Evolutionary conservation across 2,888 invertebrate genomes (phyloP), one percentile per base, ranked within the genome.

Genomic region (Chesias legatella): DNA sequence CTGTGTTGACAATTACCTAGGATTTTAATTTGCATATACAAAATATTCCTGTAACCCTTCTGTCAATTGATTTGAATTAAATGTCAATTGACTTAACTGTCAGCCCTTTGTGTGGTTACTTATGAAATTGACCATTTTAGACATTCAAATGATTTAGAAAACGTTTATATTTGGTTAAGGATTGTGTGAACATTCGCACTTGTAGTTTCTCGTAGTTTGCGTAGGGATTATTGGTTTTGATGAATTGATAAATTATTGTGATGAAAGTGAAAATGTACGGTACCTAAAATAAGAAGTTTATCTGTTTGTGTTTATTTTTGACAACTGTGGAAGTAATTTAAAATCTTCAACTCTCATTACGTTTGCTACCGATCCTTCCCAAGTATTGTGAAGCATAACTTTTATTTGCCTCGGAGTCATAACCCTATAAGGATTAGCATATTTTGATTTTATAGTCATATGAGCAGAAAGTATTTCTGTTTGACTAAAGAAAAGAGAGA

Each of bases 81-180:
- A 75, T 68, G 68, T 63, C 74, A 54, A 79, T 79, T 61, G 59
- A 48, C 56, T 60, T 65, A 61, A 57, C 47, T 39, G 52, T 56
- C 2, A 17, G 13, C 53, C 58, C 57, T 63, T 55, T 56, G 51
- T 73, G 71, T 61, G 75, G 78, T 79, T 71, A 67, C 69, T 60
- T 67, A 63, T 70, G 73, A 78, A 83, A 84, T 83, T 84, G 84
- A 83, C 83, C 84, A 66, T 78, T 73, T 67, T 70, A 73, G 60
- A 60, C 74, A 79, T 80, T 75, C 58, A 70, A 74, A 73, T 67
- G 54, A 38, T 55, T 50, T 59, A 59, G 62, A 52, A 54, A 51
- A 62, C 54, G 61, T 10, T 31, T 36, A 25, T 28, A 34, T 41
- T 48, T 17, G n/a, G n/a, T 34, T 20, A 32, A 10, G 24, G 4